Evolutionary conservation across 2,113 vertebrate species (phyloP), one percentile per base, ranked within the genome.

Genomic region (Rhynchomys soricoides): DNA sequence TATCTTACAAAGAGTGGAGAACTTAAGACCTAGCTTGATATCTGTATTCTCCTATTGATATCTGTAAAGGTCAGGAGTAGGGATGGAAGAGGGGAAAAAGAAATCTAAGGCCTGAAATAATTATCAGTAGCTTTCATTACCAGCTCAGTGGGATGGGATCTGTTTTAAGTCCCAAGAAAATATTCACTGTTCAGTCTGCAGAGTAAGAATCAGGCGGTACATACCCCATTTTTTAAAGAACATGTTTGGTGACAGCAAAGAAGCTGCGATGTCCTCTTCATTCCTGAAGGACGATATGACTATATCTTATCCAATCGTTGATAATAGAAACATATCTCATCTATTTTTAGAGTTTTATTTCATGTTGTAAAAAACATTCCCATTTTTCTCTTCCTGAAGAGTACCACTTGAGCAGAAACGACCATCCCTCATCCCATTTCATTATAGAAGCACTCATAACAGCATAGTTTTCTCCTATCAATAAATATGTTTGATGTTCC

Each of bases 281-380:
- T 89, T 95, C 88, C 22, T 64, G 57, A 94, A 96, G 74, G 94
- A 87, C 55, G 89, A 24, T 86, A 31, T 15, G 81, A 82, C 43
- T 77, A 19, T 85, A 55, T 64, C 64, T 95, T 96, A 95, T 89
- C 52, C 29, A 95, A 55, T 29, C 82, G 24, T 68, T 43, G 62
- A 6, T 95, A 92, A 83, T 83, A 59, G 31, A 45, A 94, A 85
- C 93, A 68, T 17, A 75, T 90, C 68, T 83, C 50, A 89, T 95
- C 86, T 96, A 92, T 95, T 97, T 95, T 96, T 96, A 91, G 88
- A 94, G 37, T 94, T 97, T 95, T 95, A 88, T 95, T 97, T 97
- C 68, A 95, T 95, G 89, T 97, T 81, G 94, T 96, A 92, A 87
- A 96, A 97, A 96, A 57, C 57, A 90, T 78, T 43, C 64, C 52